These are phyloP conservation scores for Dicentrarchus labrax DNA, from an alignment of 2,113 vertebrate species.

Conservation along the genomic window DNA sequence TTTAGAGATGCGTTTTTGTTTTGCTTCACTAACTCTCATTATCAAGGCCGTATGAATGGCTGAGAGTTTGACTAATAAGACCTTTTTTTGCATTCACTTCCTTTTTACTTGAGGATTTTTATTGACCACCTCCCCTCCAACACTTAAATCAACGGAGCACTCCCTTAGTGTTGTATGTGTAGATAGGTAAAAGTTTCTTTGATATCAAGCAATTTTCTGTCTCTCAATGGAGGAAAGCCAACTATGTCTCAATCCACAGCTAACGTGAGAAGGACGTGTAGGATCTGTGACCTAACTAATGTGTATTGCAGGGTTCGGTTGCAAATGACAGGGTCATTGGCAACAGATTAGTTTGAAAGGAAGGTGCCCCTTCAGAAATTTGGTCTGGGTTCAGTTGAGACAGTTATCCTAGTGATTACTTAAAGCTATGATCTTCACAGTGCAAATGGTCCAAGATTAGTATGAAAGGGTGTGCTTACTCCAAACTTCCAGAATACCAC, in stretches of 20 bases:
- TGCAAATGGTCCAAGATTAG: slow-evolving; percentile 31
- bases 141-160: slow-evolving; percentile 82
- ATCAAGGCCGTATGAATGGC: slow-evolving; percentile 84
- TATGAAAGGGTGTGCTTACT: slow-evolving; percentile 12
- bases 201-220: slow-evolving; percentile 67
- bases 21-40: slow-evolving; percentile 87
- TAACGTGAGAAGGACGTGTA: slow-evolving; percentile 27
- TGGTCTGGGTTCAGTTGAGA: slow-evolving; percentile 8
- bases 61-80: slow-evolving; percentile 77
- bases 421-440: slow-evolving; percentile 33
- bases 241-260: slow-evolving; percentile 75
- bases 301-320: slow-evolving; percentile 66
- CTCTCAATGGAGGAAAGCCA: slow-evolving; percentile 77
- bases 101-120: slow-evolving; percentile 73
- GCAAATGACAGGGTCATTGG: slow-evolving; percentile 46
- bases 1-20: slow-evolving; percentile 67
- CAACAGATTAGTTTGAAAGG: slow-evolving; percentile 37
- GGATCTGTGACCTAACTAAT: slow-evolving; percentile 56
- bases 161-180: slow-evolving; percentile 81
- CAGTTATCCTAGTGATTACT: not conserved
- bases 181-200: slow-evolving; percentile 78
- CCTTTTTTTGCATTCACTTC: slow-evolving; percentile 56
- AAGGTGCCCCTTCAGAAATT: slow-evolving; percentile 13
- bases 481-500: slow-evolving; percentile 16
- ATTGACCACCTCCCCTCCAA: slow-evolving; percentile 68